These are phyloP conservation scores for Plecturocebus donacophilus DNA, from an alignment of 2,113 vertebrate genomes.

Conservation along the genomic window DNA sequence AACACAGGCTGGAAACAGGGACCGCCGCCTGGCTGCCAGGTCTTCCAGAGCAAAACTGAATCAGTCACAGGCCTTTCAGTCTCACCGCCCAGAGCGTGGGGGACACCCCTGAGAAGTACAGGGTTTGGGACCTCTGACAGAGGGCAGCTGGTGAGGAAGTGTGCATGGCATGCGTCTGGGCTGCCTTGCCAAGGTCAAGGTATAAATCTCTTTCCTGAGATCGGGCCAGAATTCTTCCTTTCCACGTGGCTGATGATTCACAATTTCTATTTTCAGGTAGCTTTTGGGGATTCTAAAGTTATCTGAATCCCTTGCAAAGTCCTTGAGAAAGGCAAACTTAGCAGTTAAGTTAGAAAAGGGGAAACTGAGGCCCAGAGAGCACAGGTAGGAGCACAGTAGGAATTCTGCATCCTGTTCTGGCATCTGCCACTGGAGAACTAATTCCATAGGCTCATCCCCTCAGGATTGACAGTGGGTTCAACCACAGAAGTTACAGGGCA, in stretches of 20 bases:
- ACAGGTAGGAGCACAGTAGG: not conserved
- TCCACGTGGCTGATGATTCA: not conserved
- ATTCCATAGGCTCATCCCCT: not conserved
- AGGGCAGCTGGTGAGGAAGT: not conserved
- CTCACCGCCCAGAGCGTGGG: not conserved
- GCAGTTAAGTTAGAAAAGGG: not conserved
- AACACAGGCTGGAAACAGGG: not conserved
- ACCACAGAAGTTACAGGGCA: slow-evolving; percentile 6
- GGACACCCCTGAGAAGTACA: not conserved
- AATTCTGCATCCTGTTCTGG: not conserved
- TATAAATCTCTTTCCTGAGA: not conserved
- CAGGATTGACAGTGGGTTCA: not conserved
- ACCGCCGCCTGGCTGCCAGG: not conserved
- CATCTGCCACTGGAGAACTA: not conserved
- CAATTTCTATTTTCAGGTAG: not conserved
- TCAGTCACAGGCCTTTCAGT: not conserved
- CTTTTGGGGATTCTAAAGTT: not conserved
- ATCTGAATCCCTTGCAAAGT: not conserved
- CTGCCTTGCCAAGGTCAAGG: not conserved
- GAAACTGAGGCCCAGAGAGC: not conserved
- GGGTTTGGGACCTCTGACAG: not conserved
- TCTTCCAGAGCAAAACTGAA: not conserved
- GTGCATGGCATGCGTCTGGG: no score
- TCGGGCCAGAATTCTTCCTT: not conserved
- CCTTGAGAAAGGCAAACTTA: not conserved